Percentiles rank a stretch among this genome's conserved stretches.
Conservation (phyloP, 2,113 vertebrate species). For the Toxotes jaculatrix region DNA sequence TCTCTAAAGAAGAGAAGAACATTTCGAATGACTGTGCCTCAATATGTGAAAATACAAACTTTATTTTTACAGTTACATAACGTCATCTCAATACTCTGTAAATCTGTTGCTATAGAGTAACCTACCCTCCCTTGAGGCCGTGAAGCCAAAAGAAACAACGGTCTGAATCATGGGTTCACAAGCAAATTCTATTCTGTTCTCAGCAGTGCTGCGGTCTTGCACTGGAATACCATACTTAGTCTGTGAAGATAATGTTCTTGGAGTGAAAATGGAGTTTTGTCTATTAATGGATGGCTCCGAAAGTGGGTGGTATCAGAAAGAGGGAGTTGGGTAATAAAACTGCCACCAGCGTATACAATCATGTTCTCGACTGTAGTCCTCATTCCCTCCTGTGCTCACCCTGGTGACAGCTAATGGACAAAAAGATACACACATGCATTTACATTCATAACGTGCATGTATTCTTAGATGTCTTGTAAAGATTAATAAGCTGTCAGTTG, state of each 20-base stretch:
- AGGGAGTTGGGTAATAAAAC: conserved; percentile 60
- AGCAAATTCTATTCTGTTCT: conserved; percentile 62
- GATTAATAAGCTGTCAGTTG: not conserved
- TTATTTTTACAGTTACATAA: conserved; percentile 19
- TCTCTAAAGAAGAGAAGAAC: not conserved
- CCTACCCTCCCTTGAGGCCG: conserved; percentile 14
- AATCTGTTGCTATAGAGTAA: not conserved
- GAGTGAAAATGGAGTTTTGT: conserved; percentile 58
- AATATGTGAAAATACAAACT: conserved; percentile 8
- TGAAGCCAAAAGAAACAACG: conserved; percentile 64
- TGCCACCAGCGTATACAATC: conserved; percentile 32
- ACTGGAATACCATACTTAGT: conserved; percentile 73
- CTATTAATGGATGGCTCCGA: conserved; percentile 66
- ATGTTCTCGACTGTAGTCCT: not conserved
- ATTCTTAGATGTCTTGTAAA: not conserved
- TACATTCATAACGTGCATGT: not conserved
- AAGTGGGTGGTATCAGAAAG: conserved; percentile 64
- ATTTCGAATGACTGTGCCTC: not conserved
- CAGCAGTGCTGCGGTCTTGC: conserved; percentile 40
- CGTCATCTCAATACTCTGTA: conserved; percentile 4
- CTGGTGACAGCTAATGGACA: conserved; percentile 5
- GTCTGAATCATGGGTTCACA: conserved; percentile 63
- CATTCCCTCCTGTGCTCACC: not conserved
- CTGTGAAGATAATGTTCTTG: conserved; percentile 54
- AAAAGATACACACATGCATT: not conserved